Evolutionary conservation across 2,113 vertebrate genomes (phyloP).

Genomic region (Brachionichthys hirsutus): DNA sequence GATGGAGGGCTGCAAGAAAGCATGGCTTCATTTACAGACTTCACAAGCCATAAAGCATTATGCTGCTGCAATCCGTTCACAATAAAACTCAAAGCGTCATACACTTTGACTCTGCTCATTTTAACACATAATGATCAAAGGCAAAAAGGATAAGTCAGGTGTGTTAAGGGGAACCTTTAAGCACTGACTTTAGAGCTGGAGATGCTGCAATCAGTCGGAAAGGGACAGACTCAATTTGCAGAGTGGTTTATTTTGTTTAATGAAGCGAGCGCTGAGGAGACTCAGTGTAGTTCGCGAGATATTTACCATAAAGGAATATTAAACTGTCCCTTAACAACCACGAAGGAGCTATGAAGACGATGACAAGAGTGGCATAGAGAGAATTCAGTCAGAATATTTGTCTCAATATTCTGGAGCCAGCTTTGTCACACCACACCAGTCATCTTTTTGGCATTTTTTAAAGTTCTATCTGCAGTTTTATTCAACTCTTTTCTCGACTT

Average conservation of each 20-base stretch:
- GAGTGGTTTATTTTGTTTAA: slow-evolving; percentile 15
- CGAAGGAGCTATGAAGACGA: no score
- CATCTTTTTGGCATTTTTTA: no score
- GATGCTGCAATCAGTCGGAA: slow-evolving; percentile 21
- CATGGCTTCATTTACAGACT: slow-evolving; percentile 28
- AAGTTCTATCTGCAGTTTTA: no score
- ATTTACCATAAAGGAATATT: no score
- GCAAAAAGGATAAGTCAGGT: neutral
- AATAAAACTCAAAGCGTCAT: slow-evolving; percentile 14
- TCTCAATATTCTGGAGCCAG: no score
- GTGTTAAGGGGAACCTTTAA: slow-evolving; percentile 1
- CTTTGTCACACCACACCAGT: no score
- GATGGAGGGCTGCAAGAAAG: slow-evolving; percentile 6
- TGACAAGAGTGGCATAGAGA: no score
- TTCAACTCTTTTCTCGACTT: no score
- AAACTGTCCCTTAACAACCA: no score
- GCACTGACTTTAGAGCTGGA: slow-evolving; percentile 1
- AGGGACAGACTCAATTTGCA: slow-evolving; percentile 4
- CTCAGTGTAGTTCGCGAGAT: slow-evolving; percentile 1
- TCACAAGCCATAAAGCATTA: slow-evolving; percentile 26
- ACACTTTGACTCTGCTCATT: no score
- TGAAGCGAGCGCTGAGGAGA: neutral
- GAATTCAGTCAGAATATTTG: no score
- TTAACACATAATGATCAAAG: neutral
- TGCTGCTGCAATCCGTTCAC: slow-evolving; percentile 7